Evolutionary conservation across 2,797 vertebrate genomes (phyloP), one percentile per base, ranked within the genome.

Genomic region (Alauda arvensis): DNA sequence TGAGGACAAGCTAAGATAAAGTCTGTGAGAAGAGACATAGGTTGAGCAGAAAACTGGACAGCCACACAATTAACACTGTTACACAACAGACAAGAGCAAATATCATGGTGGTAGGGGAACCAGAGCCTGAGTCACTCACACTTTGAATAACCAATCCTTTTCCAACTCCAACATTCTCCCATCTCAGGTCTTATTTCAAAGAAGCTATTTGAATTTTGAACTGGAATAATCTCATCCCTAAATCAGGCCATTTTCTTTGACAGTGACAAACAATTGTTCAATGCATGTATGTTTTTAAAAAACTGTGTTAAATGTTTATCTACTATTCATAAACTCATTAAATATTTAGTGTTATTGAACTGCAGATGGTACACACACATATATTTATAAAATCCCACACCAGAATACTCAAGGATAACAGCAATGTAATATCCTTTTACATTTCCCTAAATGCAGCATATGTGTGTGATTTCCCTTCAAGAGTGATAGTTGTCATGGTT

Each of bases 231-330:
- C 75, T 45, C 25, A n/a, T 60, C n/a, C n/a, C 31, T 37, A 71
- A 3, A 67, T n/a, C 43, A 83, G 40, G 34, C 29, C 16, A 45
- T 55, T 85, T 82, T 68, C 33, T 84, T 77, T 48, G 39, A 31
- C 59, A 86, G 56, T 63, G 69, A 77, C 26, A 89, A 89, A 81
- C 37, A 79, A 62, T 18, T 87, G 28, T 43, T 80, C 48, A 76
- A 16, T 29, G 49, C 31, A 49, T 45, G 18, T 28, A 55, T 43
- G 56, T 81, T 93, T 89, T 71, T 55, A 66, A 29, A 77, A 57
- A 87, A 45, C n/a, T 77, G 13, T 71, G 75, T 85, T 91, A 76
- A 92, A 77, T 89, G 91, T 85, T 92, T 94, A 91, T 56, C 67
- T 74, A 18, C 39, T 81, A 63, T 31, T 91, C 3, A 13, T 69